Evolutionary conservation across 2,113 vertebrate species (phyloP).

Genomic region (Chauna torquata): DNA sequence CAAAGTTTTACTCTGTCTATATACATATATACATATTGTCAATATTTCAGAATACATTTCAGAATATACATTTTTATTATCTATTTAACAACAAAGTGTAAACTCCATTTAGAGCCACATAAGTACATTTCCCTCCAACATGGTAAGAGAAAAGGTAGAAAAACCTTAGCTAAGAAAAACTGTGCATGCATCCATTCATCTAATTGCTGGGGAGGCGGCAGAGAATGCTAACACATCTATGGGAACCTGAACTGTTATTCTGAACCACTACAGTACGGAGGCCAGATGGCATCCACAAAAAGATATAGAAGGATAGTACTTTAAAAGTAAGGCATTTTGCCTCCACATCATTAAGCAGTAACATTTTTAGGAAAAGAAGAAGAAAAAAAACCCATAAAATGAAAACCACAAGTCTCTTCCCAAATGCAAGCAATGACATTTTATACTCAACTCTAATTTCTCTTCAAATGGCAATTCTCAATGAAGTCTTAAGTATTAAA

Average conservation of each 20-base stretch:
- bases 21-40: background rate
- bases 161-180: background rate
- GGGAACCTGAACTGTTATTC: background rate
- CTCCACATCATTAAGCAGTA: background rate
- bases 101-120: background rate
- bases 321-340: background rate
- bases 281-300: background rate
- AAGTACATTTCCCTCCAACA: background rate
- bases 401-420: background rate
- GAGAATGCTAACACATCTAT: background rate
- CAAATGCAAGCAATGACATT: background rate
- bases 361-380: background rate
- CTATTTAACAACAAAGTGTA: background rate
- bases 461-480: background rate
- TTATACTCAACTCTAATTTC: background rate
- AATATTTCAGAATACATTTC: background rate
- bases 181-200: background rate
- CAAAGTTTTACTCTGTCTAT: background rate
- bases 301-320: background rate
- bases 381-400: background rate
- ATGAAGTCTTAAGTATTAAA: background rate
- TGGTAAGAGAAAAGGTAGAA: background rate
- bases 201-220: background rate
- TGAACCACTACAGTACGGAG: background rate
- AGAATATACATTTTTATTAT: background rate